Percentiles rank a stretch among this genome's conserved stretches.
phyloP scores from a whole-genome alignment of 1,140 invertebrate species.

The Acromyrmex heyeri region DNA sequence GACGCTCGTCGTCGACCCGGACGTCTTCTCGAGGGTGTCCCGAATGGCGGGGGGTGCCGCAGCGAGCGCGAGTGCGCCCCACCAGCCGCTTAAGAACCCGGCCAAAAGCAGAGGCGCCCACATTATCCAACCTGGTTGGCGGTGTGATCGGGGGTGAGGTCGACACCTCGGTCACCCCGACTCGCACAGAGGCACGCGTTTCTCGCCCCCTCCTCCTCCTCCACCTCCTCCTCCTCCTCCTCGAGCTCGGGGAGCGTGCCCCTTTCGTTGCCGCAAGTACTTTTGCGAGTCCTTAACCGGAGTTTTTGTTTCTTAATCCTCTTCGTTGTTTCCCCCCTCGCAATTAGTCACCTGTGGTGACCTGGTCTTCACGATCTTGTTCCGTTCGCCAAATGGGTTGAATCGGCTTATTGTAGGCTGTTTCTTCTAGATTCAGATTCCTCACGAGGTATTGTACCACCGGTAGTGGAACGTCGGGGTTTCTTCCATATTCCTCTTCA shows the following conservation, averaged over 20 bases:
- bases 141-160: constrained; percentile 75
- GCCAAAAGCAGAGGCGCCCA: constrained; percentile 84
- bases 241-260: constrained; percentile 29
- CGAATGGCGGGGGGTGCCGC: constrained; percentile 81
- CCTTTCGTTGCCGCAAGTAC: background rate
- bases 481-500: constrained; percentile 74
- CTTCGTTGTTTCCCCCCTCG: constrained; percentile 1
- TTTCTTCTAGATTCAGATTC: background rate
- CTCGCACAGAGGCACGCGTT: constrained; percentile 62
- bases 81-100: constrained; percentile 84
- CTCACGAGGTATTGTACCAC: constrained; percentile 78
- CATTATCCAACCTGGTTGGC: constrained; percentile 82
- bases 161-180: constrained; percentile 74
- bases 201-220: constrained; percentile 6
- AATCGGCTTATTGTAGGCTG: background rate
- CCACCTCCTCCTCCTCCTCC: background rate
- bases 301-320: constrained; percentile 15
- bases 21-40: constrained; percentile 65
- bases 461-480: constrained; percentile 68
- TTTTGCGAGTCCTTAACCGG: background rate
- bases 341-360: constrained; percentile 49
- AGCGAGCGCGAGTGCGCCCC: constrained; percentile 80
- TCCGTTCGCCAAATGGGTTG: constrained; percentile 42
- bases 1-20: constrained; percentile 60
- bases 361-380: constrained; percentile 2